Percentiles rank a stretch among this genome's conserved stretches.
Conservation (phyloP, 23 tunicate species). For the Halocynthia roretzi region DNA sequence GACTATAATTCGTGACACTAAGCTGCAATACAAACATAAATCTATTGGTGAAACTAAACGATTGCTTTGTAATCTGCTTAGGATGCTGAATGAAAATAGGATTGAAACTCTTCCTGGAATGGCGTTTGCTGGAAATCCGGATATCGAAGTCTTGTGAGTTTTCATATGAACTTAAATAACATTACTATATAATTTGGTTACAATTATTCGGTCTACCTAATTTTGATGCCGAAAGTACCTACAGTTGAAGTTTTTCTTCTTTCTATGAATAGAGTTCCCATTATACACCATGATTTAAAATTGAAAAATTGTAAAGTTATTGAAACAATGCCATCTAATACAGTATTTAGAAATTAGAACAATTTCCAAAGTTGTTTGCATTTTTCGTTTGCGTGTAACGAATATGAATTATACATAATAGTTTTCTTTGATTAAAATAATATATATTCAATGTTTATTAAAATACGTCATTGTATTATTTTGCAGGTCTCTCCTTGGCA, state of each 20-base stretch:
- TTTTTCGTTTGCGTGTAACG: too few relatives aligned
- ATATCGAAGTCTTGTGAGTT: conserved; percentile 22
- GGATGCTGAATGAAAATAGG: conserved; percentile 35
- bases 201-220: too few relatives aligned
- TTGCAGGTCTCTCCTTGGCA: conserved; percentile 34
- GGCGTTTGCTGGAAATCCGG: conserved; percentile 36
- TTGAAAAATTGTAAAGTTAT: too few relatives aligned
- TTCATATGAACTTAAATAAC: background rate
- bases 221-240: too few relatives aligned
- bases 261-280: too few relatives aligned
- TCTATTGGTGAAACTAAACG: background rate
- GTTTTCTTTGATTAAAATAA: too few relatives aligned
- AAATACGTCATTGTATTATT: background rate
- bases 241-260: too few relatives aligned
- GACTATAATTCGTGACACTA: too few relatives aligned
- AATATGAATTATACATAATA: background rate
- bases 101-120: conserved; percentile 33
- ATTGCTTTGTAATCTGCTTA: background rate
- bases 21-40: background rate
- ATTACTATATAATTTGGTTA: too few relatives aligned
- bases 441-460: background rate
- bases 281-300: too few relatives aligned
- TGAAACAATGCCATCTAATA: too few relatives aligned
- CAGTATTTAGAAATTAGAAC: too few relatives aligned
- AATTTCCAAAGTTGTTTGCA: conserved; percentile 10